phyloP scores from a whole-genome alignment of 2,888 invertebrate genomes.

The Amphimallon solstitiale region DNA sequence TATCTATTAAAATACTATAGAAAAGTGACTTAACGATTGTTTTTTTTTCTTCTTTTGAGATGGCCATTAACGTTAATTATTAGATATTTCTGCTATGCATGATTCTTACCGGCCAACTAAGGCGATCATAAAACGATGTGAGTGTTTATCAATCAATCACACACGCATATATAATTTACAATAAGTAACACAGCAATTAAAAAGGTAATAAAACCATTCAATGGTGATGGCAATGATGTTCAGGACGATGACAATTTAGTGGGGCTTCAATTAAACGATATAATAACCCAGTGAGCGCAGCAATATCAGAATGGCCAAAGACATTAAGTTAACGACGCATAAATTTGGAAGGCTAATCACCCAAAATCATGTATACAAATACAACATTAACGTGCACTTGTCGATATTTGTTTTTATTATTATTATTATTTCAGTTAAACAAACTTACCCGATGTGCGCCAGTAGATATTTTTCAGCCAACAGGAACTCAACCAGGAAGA shows the following conservation, averaged over 20 bases:
- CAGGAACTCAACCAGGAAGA: constrained; percentile 5
- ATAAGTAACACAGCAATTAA: constrained; percentile 32
- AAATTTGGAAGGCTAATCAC: constrained; percentile 29
- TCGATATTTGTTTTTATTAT: background rate
- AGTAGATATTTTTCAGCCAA: constrained; percentile 21
- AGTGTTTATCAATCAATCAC: constrained; percentile 28
- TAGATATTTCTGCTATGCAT: constrained; percentile 20
- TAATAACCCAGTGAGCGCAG: constrained; percentile 23
- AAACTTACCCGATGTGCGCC: constrained; percentile 9
- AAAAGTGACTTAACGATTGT: background rate
- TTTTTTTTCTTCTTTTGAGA: no score
- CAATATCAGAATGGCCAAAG: constrained; percentile 30
- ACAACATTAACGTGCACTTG: constrained; percentile 1
- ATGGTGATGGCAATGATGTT: constrained; percentile 14
- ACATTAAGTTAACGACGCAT: constrained; percentile 33
- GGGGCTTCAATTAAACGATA: constrained; percentile 29
- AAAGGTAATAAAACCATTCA: constrained; percentile 32
- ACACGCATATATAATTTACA: constrained; percentile 31
- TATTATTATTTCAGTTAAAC: constrained; percentile 1
- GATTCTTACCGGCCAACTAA: constrained; percentile 21
- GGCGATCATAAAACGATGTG: constrained; percentile 3
- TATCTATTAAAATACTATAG: background rate
- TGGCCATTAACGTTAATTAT: background rate
- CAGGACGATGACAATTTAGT: constrained; percentile 33
- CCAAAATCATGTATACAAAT: constrained; percentile 24